Percentiles rank a stretch among this genome's conserved stretches.
phyloP scores from a whole-genome alignment of 2,113 vertebrate species.

The Aspidoscelis tigris region DNA sequence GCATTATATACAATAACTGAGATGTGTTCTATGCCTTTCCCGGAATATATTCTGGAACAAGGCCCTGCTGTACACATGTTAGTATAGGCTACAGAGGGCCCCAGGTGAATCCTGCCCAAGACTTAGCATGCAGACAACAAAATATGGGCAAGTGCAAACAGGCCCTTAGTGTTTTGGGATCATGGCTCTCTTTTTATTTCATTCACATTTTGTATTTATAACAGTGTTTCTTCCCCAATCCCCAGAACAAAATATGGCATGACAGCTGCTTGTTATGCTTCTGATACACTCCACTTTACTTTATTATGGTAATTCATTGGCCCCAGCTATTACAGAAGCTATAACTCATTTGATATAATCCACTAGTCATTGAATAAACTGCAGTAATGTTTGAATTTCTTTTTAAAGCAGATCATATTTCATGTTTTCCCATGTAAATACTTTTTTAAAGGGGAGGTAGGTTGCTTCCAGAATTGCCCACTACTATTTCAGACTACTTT shows the following conservation, averaged over 20 bases:
- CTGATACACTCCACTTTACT: slow-evolving; percentile 1
- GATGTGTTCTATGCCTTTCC: too few relatives aligned
- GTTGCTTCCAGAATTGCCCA: not conserved
- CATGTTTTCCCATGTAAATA: slow-evolving; percentile 5
- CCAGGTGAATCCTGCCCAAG: too few relatives aligned
- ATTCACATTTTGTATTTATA: not conserved
- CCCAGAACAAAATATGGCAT: not conserved
- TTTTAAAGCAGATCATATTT: not conserved
- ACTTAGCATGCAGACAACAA: too few relatives aligned
- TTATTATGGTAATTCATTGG: slow-evolving; percentile 5
- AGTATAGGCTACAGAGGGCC: too few relatives aligned
- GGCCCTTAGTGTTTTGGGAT: too few relatives aligned
- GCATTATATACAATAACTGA: too few relatives aligned
- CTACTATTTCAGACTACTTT: not conserved
- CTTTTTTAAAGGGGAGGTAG: not conserved
- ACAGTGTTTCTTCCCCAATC: not conserved
- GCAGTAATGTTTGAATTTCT: not conserved
- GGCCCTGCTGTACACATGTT: too few relatives aligned
- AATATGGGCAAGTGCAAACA: too few relatives aligned
- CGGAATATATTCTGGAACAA: too few relatives aligned
- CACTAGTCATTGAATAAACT: not conserved
- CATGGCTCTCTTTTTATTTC: too few relatives aligned
- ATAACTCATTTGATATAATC: slow-evolving; percentile 11
- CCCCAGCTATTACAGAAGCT: slow-evolving; percentile 4
- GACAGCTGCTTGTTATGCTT: slow-evolving; percentile 6